Evolutionary conservation across 2,888 invertebrate species (phyloP).

Genomic region (Augochlorella aurata): DNA sequence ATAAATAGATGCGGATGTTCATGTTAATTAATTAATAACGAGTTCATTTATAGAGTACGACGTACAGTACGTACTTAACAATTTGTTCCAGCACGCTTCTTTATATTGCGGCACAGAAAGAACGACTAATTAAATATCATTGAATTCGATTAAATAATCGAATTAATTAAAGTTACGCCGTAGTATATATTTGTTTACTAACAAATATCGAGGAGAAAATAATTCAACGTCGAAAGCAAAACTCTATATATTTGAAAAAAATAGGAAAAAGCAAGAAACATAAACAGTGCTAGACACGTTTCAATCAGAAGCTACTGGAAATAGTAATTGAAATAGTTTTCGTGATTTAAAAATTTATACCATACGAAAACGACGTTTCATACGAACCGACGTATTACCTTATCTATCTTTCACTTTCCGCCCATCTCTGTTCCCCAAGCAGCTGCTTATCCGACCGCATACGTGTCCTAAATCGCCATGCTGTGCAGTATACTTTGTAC

Average conservation of each 20-base stretch:
- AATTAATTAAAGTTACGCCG: background rate
- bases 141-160: too few species aligned
- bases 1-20: too few species aligned
- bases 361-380: slow-evolving; percentile 1
- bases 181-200: too few species aligned
- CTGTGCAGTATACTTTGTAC: slow-evolving; percentile 25
- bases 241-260: too few species aligned
- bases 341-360: background rate
- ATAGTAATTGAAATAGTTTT: background rate
- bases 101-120: background rate
- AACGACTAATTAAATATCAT: background rate
- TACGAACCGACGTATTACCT: background rate
- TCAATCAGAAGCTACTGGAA: too few species aligned
- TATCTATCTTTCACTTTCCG: slow-evolving; percentile 3
- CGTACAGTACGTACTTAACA: too few species aligned
- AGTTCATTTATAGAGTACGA: too few species aligned
- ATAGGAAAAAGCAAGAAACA: too few species aligned
- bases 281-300: too few species aligned
- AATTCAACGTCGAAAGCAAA: too few species aligned
- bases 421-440: slow-evolving; percentile 10
- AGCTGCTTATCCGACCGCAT: slow-evolving; percentile 21
- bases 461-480: slow-evolving; percentile 22
- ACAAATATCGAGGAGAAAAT: too few species aligned
- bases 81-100: background rate
- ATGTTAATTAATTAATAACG: too few species aligned